Evolutionary conservation across 2,113 vertebrate species (phyloP).

Genomic region (Myodes glareolus): DNA sequence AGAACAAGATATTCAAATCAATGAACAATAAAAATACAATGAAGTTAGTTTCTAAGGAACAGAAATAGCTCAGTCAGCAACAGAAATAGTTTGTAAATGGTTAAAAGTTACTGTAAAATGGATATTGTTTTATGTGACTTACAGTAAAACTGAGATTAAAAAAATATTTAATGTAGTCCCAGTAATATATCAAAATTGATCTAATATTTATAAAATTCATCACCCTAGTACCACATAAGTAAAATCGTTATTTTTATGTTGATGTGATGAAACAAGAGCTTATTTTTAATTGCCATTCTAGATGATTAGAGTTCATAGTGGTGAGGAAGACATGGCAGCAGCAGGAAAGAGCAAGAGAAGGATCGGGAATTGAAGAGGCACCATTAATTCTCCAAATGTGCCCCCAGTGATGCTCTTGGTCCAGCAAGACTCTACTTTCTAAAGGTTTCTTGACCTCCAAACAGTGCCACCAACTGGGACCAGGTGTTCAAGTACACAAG

Average conservation of each 20-base stretch:
- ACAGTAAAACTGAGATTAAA: not conserved
- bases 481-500: not conserved
- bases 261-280: too few species aligned
- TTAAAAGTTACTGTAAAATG: not conserved
- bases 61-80: not conserved
- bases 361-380: not conserved
- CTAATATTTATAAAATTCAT: not conserved
- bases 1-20: not conserved
- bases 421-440: not conserved
- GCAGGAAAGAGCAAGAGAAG: not conserved
- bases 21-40: not conserved
- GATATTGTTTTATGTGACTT: too few species aligned
- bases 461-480: not conserved
- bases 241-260: not conserved
- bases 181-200: not conserved
- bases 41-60: not conserved
- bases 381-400: not conserved
- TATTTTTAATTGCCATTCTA: not conserved
- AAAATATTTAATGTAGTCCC: not conserved
- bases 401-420: not conserved
- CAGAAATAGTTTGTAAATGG: not conserved
- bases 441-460: not conserved
- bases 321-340: not conserved
- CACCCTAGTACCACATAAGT: rapidly evolving
- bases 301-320: too few species aligned